Percentiles rank a stretch among this genome's conserved stretches.
phyloP scores from a whole-genome alignment of 2,888 invertebrate genomes.

The Lampropteryx suffumata region DNA sequence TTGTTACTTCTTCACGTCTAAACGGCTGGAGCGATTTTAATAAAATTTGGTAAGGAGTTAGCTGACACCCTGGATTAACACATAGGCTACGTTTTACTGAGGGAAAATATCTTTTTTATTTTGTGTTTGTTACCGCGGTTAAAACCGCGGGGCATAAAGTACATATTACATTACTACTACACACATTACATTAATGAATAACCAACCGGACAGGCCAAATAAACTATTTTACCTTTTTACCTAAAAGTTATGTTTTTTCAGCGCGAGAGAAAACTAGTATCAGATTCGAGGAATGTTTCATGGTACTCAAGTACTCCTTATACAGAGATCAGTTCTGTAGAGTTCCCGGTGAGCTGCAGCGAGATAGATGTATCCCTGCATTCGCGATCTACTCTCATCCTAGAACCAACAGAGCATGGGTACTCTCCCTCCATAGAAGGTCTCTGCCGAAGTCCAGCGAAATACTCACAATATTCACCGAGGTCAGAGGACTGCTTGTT shows the following conservation, averaged over 20 bases:
- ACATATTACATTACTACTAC: too few species aligned
- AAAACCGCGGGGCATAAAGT: too few species aligned
- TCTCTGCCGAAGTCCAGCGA: background rate
- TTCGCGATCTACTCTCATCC: conserved; percentile 23
- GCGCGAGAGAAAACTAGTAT: conserved; percentile 35
- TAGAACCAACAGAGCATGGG: conserved; percentile 6
- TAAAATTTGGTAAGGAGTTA: too few species aligned
- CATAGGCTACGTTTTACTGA: too few species aligned
- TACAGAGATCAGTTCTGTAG: conserved; percentile 17
- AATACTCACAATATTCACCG: conserved; percentile 6
- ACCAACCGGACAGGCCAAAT: too few species aligned
- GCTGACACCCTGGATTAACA: too few species aligned
- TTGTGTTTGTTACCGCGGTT: too few species aligned
- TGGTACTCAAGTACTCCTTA: conserved; percentile 14
- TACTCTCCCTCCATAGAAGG: conserved; percentile 17
- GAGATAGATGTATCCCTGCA: conserved; percentile 18
- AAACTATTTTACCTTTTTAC: too few species aligned
- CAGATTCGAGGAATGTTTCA: conserved; percentile 12
- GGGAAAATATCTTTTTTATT: too few species aligned
- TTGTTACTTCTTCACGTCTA: too few species aligned
- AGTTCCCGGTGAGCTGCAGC: conserved; percentile 15
- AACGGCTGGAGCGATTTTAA: too few species aligned
- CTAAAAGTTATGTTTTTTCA: conserved; percentile 21
- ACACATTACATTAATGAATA: too few species aligned
- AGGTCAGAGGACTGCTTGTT: conserved; percentile 3